phyloP scores from a whole-genome alignment of 2,797 vertebrate genomes.

The Taenioides sp. region DNA sequence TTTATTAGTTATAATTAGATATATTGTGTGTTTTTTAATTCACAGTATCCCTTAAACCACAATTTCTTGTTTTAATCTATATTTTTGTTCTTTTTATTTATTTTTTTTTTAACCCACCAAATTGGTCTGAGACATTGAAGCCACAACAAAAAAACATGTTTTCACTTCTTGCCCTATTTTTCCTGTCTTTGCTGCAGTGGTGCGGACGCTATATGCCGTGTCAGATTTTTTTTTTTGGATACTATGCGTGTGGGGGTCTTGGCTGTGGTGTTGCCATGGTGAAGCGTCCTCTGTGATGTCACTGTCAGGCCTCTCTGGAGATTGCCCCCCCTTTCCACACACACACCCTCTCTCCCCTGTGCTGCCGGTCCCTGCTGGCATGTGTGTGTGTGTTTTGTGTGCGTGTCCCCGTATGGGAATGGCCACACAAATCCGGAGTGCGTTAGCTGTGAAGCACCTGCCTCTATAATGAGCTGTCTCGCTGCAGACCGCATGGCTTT shows the following conservation, averaged over 20 bases:
- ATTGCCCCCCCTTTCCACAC: conserved; percentile 55
- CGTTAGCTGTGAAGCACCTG: conserved; percentile 73
- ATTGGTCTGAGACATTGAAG: not conserved
- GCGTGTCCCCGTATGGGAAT: conserved; percentile 50
- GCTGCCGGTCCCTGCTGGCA: conserved; percentile 21
- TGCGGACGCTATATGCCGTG: conserved; percentile 59
- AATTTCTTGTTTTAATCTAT: not conserved
- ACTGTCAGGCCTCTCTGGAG: conserved; percentile 62
- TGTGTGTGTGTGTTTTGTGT: conserved; percentile 33
- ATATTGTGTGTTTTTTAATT: not conserved
- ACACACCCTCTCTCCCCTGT: not conserved
- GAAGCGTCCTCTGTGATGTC: conserved; percentile 77
- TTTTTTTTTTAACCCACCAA: not conserved
- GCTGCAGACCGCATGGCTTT: conserved; percentile 60
- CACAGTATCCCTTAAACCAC: not conserved
- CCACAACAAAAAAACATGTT: not conserved
- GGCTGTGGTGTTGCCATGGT: conserved; percentile 70
- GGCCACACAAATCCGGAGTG: conserved; percentile 58
- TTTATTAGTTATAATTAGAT: too few relatives aligned
- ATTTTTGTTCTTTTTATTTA: not conserved
- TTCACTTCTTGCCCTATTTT: not conserved
- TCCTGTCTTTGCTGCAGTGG: conserved; percentile 42
- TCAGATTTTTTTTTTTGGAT: conserved; percentile 57
- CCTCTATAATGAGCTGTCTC: conserved; percentile 71
- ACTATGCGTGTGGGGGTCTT: conserved; percentile 48